These are phyloP conservation scores for Meloidogyne exigua DNA, from an alignment of 1,140 invertebrate species.

Conservation along the genomic window DNA sequence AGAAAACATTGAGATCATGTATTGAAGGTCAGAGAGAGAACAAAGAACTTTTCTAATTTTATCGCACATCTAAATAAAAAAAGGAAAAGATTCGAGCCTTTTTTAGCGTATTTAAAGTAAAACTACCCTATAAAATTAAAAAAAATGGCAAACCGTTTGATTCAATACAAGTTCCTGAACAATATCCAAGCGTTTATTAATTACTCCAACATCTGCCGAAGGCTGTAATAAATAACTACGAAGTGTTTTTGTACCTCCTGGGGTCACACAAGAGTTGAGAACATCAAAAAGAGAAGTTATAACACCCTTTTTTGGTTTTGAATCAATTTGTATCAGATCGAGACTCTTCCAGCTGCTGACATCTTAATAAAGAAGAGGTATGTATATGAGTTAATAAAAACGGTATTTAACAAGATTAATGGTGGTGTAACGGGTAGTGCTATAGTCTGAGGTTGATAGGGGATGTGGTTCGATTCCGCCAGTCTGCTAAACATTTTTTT, in stretches of 20 bases:
- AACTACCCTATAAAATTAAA: neutral
- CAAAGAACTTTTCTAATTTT: slow-evolving; percentile 38
- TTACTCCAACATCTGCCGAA: slow-evolving; percentile 24
- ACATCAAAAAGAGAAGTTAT: slow-evolving; percentile 72
- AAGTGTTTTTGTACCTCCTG: slow-evolving; percentile 75
- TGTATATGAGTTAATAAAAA: too few species aligned
- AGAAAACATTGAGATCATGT: slow-evolving; percentile 45
- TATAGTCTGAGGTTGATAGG: too few species aligned
- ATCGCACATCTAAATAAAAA: slow-evolving; percentile 33
- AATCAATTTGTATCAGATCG: slow-evolving; percentile 66
- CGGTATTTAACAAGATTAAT: too few species aligned
- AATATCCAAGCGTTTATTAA: slow-evolving; percentile 44
- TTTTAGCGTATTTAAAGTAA: too few species aligned
- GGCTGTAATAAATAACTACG: slow-evolving; percentile 67
- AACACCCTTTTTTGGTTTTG: slow-evolving; percentile 48
- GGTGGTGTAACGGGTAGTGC: too few species aligned
- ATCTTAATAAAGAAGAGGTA: slow-evolving; percentile 62
- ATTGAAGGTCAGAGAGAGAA: slow-evolving; percentile 38
- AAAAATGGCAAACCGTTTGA: slow-evolving; percentile 34
- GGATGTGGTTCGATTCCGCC: too few species aligned
- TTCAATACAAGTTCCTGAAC: slow-evolving; percentile 47
- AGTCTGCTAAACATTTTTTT: too few species aligned
- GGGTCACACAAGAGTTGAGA: slow-evolving; percentile 77
- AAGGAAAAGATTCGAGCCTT: neutral
- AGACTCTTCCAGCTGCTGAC: slow-evolving; percentile 64